phyloP scores from a whole-genome alignment of 2,113 vertebrate species.

The Caranx melampygus region DNA sequence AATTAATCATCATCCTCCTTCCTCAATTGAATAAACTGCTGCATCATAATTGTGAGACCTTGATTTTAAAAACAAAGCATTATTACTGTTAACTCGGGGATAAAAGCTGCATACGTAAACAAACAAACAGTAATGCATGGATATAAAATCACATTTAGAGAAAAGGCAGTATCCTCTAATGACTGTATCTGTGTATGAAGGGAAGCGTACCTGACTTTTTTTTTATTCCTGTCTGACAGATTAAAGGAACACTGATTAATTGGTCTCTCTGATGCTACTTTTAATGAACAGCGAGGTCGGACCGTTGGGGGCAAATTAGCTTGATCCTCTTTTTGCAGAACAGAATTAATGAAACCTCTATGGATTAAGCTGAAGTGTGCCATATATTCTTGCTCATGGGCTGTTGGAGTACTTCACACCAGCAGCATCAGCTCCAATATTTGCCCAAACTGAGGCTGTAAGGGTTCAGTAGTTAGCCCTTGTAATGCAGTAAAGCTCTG shows the following conservation, averaged over 20 bases:
- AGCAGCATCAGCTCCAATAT: slow-evolving; percentile 53
- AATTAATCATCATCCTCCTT: slow-evolving; percentile 19
- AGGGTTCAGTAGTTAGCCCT: slow-evolving; percentile 53
- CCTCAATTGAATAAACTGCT: slow-evolving; percentile 24
- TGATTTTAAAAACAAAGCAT: neutral
- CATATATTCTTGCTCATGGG: slow-evolving; percentile 51
- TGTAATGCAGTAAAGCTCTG: slow-evolving; percentile 41
- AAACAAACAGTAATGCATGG: slow-evolving; percentile 8
- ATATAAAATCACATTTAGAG: slow-evolving; percentile 28
- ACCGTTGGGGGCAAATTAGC: slow-evolving; percentile 80
- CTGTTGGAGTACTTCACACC: slow-evolving; percentile 14
- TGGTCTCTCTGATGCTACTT: slow-evolving; percentile 82
- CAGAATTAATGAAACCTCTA: slow-evolving; percentile 79
- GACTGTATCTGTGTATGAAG: slow-evolving; percentile 59
- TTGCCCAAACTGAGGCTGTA: slow-evolving; percentile 34
- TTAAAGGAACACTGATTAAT: slow-evolving; percentile 83
- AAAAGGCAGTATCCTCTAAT: slow-evolving; percentile 54
- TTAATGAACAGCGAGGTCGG: slow-evolving; percentile 82
- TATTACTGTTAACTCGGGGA: slow-evolving; percentile 3
- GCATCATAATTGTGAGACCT: slow-evolving; percentile 38
- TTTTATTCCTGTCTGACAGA: slow-evolving; percentile 67
- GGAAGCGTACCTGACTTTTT: slow-evolving; percentile 49
- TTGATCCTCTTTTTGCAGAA: slow-evolving; percentile 80
- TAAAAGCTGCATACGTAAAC: slow-evolving; percentile 27
- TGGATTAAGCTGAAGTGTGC: slow-evolving; percentile 66